Evolutionary conservation across 2,113 vertebrate species (phyloP).

Genomic region (Lepidothrix coronata): DNA sequence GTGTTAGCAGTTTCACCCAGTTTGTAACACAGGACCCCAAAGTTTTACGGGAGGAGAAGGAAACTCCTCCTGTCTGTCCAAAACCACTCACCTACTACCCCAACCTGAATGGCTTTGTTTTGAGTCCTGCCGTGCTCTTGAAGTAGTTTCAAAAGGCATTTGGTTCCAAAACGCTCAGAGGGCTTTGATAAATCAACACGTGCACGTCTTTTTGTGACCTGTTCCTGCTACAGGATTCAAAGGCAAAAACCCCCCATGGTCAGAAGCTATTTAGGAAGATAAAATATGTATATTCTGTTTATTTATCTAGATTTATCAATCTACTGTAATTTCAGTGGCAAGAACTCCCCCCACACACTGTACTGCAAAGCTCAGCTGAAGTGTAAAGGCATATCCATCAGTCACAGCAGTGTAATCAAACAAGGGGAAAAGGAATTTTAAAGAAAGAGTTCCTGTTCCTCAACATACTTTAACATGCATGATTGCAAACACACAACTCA

Average conservation of each 20-base stretch:
- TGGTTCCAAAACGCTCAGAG: constrained; percentile 74
- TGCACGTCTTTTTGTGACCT: constrained; percentile 37
- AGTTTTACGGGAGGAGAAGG: not conserved
- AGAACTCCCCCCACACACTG: not conserved
- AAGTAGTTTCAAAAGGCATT: constrained; percentile 80
- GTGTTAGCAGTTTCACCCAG: not conserved
- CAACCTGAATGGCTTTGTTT: constrained; percentile 80
- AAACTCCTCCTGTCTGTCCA: constrained; percentile 7
- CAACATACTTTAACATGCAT: not conserved
- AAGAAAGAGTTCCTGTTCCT: not conserved
- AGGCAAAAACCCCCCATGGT: fast-evolving
- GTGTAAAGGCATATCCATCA: not conserved
- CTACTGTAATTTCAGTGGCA: not conserved
- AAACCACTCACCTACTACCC: constrained; percentile 80
- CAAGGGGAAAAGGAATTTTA: not conserved
- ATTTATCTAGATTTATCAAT: not conserved
- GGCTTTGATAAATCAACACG: constrained; percentile 68
- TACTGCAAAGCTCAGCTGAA: not conserved
- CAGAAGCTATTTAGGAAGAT: not conserved
- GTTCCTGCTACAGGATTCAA: constrained; percentile 67
- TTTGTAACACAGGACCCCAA: not conserved
- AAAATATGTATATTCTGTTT: not conserved
- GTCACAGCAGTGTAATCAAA: not conserved
- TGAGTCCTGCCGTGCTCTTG: constrained; percentile 46
- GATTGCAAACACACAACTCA: not conserved